Evolutionary conservation across 2,113 vertebrate species (phyloP).

Genomic region (Podiceps cristatus): DNA sequence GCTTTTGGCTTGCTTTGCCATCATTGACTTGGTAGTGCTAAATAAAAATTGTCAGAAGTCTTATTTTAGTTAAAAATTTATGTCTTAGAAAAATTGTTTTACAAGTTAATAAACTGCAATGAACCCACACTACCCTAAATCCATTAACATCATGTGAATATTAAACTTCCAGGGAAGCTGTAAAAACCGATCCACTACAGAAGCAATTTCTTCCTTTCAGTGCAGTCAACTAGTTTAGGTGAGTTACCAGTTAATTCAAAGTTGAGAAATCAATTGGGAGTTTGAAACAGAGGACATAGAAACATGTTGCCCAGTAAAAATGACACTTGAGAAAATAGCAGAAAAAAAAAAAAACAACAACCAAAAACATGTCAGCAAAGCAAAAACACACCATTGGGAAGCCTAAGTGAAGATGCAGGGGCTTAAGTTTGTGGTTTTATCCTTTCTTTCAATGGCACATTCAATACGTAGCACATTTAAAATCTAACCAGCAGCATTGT

Average conservation of each 20-base stretch:
- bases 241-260: background rate
- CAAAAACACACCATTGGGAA: background rate
- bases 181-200: background rate
- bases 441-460: background rate
- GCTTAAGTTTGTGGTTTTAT: background rate
- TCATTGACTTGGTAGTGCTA: background rate
- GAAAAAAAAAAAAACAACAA: no score
- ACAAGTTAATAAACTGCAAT: background rate
- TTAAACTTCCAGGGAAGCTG: background rate
- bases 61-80: background rate
- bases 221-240: background rate
- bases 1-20: background rate
- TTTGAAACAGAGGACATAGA: background rate
- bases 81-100: background rate
- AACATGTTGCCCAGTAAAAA: background rate
- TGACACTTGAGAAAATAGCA: background rate
- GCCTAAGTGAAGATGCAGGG: background rate
- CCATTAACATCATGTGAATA: background rate
- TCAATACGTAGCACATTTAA: background rate
- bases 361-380: background rate
- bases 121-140: background rate
- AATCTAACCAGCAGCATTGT: background rate
- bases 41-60: background rate
- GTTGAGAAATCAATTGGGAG: background rate
- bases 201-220: background rate